phyloP scores from a whole-genome alignment of 2,797 vertebrate genomes.

The Ispidina picta region DNA sequence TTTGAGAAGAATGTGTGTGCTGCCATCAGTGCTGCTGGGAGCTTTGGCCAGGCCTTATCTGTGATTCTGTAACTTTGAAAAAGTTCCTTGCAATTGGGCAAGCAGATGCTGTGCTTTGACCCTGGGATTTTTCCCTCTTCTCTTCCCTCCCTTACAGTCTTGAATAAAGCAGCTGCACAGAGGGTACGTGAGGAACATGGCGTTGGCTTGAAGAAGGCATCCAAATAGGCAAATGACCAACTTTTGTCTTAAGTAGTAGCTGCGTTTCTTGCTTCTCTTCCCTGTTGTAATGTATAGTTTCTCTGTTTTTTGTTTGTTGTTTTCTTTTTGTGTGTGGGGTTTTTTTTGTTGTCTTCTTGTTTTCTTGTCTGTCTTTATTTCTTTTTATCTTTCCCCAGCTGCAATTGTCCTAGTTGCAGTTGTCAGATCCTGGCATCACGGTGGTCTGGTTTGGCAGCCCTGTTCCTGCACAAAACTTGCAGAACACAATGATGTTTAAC shows the following conservation, averaged over 20 bases:
- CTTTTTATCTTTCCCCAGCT: not conserved
- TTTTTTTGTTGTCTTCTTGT: not conserved
- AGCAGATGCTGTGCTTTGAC: constrained; percentile 3
- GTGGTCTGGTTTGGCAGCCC: constrained; percentile 56
- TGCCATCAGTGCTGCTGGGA: not conserved
- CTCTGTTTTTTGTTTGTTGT: not conserved
- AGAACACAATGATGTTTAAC: not conserved
- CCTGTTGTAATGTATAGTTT: not conserved
- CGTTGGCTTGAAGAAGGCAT: not conserved
- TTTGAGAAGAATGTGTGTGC: not conserved
- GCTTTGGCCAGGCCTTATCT: not conserved
- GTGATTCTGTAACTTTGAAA: not conserved
- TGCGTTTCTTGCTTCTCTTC: not conserved
- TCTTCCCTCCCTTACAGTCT: not conserved
- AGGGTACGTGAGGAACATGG: rapidly evolving
- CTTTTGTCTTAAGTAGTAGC: not conserved
- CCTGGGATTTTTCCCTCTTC: constrained; percentile 6
- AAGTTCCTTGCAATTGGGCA: not conserved
- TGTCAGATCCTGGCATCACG: constrained; percentile 43
- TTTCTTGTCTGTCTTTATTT: not conserved
- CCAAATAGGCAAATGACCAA: not conserved
- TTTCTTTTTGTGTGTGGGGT: not conserved
- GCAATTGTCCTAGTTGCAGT: constrained; percentile 60
- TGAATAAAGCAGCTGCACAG: not conserved
- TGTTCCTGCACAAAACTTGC: constrained; percentile 11